Base-by-base conservation (phyloP, 1,140 invertebrate genomes). In the Drosophila pachea region DNA sequence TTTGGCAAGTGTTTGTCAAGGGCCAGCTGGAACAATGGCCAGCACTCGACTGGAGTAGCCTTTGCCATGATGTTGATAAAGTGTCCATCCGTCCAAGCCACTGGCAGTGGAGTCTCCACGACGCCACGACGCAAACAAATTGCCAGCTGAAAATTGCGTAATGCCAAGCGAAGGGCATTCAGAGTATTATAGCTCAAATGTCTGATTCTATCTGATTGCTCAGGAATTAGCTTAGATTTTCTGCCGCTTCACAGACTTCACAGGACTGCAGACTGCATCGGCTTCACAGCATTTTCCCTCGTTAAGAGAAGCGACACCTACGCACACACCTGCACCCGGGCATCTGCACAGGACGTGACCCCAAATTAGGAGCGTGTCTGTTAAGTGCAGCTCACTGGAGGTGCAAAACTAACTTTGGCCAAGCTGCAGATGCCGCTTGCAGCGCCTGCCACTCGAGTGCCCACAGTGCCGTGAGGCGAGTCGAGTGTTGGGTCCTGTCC, bases 1-100 rank as follows among this genome's bases (percentile, higher is more conserved):
- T 71, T 83, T 12, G 68, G 54, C 76, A 72, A 78, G 67, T 75
- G 63, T 61, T 64, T 49, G 66, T 55, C 56, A 68, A 55, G 50
- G 29, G 35, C 29, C 38, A 29, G n/a, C 32, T 29, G 14, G 36
- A n/a, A n/a, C 16, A 53, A 48, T 22, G 43, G 32, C 32, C 29
- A 9, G 31, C 48, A 42, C 52, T 56, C 54, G 43, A 59, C 32
- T 59, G 9, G 42, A 59, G 56, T 59, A 59, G 43, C 56, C 29
- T 38, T 60, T 49, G 58, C 58, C 33, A 50, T 35, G 43, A 48
- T 59, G 54, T 45, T 56, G 54, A 45, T 56, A 33, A 56, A 56
- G 54, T 59, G 32, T 36, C 16, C 9, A 12, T 11, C 43, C 29
- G 54, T 42, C 35, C 12, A n/a, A 32, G 31, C 42, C 6, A 64